These are phyloP conservation scores for Dynastes grantii DNA, from an alignment of 2,888 invertebrate genomes.

Conservation along the genomic window DNA sequence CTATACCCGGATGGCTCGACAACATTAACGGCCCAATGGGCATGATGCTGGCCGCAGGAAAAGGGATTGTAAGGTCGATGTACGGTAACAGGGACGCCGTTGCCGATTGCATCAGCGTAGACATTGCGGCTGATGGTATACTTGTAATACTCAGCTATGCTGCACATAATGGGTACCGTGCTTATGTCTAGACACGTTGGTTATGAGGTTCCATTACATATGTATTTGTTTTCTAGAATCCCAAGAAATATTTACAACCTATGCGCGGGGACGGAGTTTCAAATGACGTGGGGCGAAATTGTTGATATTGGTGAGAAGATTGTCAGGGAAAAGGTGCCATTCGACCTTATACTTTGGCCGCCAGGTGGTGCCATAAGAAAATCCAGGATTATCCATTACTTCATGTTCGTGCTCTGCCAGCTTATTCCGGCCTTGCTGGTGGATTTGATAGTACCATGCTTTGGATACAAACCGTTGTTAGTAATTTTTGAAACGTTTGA, in stretches of 20 bases:
- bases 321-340: slow-evolving; percentile 83
- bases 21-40: slow-evolving; percentile 95
- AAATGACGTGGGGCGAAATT: slow-evolving; percentile 91
- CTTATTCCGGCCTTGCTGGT: slow-evolving; percentile 91
- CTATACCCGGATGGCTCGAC: slow-evolving; percentile 92
- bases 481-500: slow-evolving; percentile 64
- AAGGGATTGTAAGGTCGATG: slow-evolving; percentile 92
- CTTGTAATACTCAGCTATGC: slow-evolving; percentile 71
- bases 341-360: slow-evolving; percentile 88
- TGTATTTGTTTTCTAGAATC: slow-evolving; percentile 68
- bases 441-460: slow-evolving; percentile 83
- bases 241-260: slow-evolving; percentile 80
- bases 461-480: slow-evolving; percentile 92
- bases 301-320: slow-evolving; percentile 86
- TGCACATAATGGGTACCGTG: slow-evolving; percentile 71
- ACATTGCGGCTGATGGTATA: slow-evolving; percentile 84
- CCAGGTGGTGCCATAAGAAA: slow-evolving; percentile 92
- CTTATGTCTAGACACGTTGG: too few species aligned
- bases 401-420: slow-evolving; percentile 90
- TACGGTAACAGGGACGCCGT: slow-evolving; percentile 85
- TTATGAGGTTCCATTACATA: too few species aligned
- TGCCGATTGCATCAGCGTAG: slow-evolving; percentile 87
- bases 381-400: slow-evolving; percentile 82
- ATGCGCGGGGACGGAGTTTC: slow-evolving; percentile 86
- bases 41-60: slow-evolving; percentile 86